Percentiles rank a stretch among this genome's conserved stretches.
Conservation (phyloP, 2,797 vertebrate species). For the Sebastes hubbsi region DNA sequence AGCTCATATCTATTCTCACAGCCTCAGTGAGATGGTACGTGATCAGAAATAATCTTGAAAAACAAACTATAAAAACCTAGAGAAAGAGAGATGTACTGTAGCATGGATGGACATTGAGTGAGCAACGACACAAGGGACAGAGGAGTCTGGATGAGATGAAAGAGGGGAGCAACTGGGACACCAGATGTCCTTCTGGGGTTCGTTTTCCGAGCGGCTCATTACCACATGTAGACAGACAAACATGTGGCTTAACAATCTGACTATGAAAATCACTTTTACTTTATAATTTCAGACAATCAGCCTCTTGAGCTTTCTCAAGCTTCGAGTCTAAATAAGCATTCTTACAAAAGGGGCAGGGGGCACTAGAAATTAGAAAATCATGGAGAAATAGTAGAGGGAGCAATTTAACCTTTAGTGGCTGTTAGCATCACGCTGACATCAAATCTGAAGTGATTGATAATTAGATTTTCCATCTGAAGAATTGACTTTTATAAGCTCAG, state of each 20-base stretch:
- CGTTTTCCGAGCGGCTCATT: slow-evolving; percentile 16
- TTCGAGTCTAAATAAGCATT: neutral
- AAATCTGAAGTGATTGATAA: slow-evolving; percentile 1
- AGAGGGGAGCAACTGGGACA: slow-evolving; percentile 26
- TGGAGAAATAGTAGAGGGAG: neutral
- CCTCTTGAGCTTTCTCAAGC: neutral
- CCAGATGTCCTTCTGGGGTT: slow-evolving; percentile 39
- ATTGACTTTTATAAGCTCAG: neutral
- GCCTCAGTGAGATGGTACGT: neutral
- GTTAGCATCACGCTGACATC: neutral
- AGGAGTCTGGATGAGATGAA: slow-evolving; percentile 38
- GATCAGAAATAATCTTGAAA: neutral
- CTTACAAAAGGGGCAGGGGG: neutral
- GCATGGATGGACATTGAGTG: neutral
- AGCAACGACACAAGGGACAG: slow-evolving; percentile 3
- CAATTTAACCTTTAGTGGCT: neutral
- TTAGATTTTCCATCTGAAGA: neutral
- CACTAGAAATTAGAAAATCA: neutral
- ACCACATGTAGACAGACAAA: slow-evolving; percentile 28
- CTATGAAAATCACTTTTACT: neutral
- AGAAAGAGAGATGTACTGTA: neutral
- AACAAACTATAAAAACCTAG: neutral
- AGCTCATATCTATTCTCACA: neutral
- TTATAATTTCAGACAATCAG: neutral
- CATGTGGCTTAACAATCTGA: neutral